A percentile compares a stretch with the other conserved stretches of the same genome.
Conservation (phyloP, 2,888 invertebrate species). For the Seira sanloemensis region DNA sequence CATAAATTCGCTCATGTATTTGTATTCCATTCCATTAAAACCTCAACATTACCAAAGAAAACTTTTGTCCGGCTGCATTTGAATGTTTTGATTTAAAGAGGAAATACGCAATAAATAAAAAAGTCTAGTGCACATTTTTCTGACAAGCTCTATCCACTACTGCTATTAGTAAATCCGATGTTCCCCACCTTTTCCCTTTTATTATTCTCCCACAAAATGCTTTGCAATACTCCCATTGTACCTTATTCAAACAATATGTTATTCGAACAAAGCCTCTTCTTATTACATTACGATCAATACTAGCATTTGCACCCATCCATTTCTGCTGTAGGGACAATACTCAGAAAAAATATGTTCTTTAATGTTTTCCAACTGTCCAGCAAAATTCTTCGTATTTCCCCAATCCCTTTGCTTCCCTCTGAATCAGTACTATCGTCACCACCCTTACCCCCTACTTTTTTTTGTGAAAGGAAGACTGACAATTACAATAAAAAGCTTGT, state of each 20-base stretch:
- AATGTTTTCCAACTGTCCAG: background rate
- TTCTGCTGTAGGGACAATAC: background rate
- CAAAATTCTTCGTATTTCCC: background rate
- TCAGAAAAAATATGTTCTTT: background rate
- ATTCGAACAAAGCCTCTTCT: background rate
- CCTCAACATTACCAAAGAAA: too few species aligned
- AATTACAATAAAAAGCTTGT: background rate
- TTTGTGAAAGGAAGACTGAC: background rate
- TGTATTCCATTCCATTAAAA: too few species aligned
- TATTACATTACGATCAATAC: background rate
- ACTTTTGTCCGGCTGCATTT: too few species aligned
- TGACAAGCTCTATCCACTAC: background rate
- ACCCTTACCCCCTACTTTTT: conserved; percentile 1
- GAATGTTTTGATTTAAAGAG: background rate
- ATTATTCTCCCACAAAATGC: background rate
- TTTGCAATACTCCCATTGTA: background rate
- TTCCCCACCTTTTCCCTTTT: background rate
- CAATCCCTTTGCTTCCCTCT: background rate
- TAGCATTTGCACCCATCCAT: background rate
- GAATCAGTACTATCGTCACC: conserved; percentile 4
- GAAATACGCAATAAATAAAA: conserved; percentile 8
- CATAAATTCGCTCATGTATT: too few species aligned
- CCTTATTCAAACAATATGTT: background rate
- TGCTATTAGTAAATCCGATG: too few species aligned
- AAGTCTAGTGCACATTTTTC: background rate